Evolutionary conservation across 1,140 invertebrate species (phyloP).

Genomic region (Drosophila tani): DNA sequence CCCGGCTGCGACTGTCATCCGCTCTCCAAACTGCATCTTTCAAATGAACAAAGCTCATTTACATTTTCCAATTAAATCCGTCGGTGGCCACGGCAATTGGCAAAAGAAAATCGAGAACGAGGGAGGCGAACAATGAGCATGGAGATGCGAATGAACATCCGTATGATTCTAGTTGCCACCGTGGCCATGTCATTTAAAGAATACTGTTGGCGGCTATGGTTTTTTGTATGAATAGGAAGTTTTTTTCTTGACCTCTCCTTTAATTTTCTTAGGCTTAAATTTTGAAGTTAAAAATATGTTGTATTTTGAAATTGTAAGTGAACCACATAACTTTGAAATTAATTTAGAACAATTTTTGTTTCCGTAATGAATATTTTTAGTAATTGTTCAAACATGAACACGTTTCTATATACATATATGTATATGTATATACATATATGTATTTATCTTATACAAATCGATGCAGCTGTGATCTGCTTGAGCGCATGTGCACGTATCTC

Average conservation of each 20-base stretch:
- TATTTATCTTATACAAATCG: no score
- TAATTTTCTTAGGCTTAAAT: background rate
- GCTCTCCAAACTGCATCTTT: slow-evolving; percentile 71
- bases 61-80: slow-evolving; percentile 83
- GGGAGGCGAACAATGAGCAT: background rate
- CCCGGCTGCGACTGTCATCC: slow-evolving; percentile 50
- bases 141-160: slow-evolving; percentile 29
- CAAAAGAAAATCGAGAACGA: slow-evolving; percentile 22
- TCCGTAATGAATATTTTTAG: no score
- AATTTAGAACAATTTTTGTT: no score
- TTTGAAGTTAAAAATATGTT: no score
- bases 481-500: no score
- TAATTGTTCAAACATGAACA: no score
- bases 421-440: no score
- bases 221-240: background rate
- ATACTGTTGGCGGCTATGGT: slow-evolving; percentile 35
- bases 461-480: no score
- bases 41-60: slow-evolving; percentile 83
- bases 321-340: no score
- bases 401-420: no score
- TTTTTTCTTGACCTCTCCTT: background rate
- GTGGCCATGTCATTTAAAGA: slow-evolving; percentile 63
- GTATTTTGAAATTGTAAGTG: no score
- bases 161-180: slow-evolving; percentile 30
- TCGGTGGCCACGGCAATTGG: slow-evolving; percentile 58